These are phyloP conservation scores for Geotria australis DNA, from an alignment of 2,797 vertebrate genomes.

Conservation along the genomic window DNA sequence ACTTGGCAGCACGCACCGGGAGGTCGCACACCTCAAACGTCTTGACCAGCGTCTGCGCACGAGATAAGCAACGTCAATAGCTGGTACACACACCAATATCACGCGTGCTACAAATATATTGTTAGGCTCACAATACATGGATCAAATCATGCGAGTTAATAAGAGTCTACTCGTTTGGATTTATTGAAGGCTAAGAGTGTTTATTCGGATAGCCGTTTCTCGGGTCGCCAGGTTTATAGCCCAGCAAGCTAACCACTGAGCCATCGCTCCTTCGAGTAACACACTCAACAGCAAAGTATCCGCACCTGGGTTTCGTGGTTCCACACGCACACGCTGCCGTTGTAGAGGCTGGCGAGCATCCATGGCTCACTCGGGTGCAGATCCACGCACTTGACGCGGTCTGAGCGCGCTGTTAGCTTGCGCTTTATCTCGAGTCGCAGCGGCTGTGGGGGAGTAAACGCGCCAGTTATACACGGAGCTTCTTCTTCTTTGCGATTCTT, in stretches of 20 bases:
- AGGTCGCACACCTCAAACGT: constrained; percentile 93
- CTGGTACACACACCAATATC: background rate
- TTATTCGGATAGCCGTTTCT: no score
- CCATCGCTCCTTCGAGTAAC: no score
- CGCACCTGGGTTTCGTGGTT: constrained; percentile 84
- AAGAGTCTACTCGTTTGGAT: background rate
- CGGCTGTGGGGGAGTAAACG: constrained; percentile 20
- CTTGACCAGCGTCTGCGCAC: constrained; percentile 58
- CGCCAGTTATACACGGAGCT: no score
- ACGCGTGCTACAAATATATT: no score
- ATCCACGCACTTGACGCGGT: constrained; percentile 89
- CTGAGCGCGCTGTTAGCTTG: constrained; percentile 74
- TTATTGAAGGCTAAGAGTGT: no score
- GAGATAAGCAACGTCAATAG: background rate
- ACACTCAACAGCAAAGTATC: no score
- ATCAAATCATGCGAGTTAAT: background rate
- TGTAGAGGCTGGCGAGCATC: constrained; percentile 96
- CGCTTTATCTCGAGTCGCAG: constrained; percentile 92
- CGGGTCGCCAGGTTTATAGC: no score
- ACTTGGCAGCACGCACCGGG: constrained; percentile 81
- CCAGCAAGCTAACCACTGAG: no score
- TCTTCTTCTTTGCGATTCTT: no score
- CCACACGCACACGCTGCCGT: constrained; percentile 93
- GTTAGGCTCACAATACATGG: no score
- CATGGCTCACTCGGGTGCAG: constrained; percentile 82